phyloP scores from a whole-genome alignment of 2,888 invertebrate genomes.

The Mimachlamys varia region DNA sequence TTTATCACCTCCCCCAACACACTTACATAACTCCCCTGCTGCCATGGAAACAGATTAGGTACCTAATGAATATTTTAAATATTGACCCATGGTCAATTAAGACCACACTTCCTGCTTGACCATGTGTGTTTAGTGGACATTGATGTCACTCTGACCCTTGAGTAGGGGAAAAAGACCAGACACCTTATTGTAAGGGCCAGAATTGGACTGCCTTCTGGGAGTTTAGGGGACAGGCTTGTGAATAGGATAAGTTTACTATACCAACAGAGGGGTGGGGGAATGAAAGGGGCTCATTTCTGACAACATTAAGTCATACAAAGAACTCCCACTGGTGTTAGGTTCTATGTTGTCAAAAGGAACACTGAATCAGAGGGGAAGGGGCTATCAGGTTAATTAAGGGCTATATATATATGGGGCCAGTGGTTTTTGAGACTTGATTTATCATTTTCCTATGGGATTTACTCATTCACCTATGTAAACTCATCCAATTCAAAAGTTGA shows the following conservation, averaged over 20 bases:
- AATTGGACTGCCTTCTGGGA: neutral
- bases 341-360: neutral
- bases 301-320: neutral
- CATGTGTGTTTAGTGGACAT: slow-evolving; percentile 24
- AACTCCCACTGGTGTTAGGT: neutral
- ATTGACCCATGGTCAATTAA: slow-evolving; percentile 16
- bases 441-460: too few relatives aligned
- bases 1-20: neutral
- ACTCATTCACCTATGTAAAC: too few relatives aligned
- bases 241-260: neutral
- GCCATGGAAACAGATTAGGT: slow-evolving; percentile 25
- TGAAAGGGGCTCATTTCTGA: neutral
- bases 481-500: too few relatives aligned
- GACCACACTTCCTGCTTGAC: slow-evolving; percentile 22
- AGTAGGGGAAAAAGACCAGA: slow-evolving; percentile 22
- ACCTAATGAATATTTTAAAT: slow-evolving; percentile 36
- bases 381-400: neutral
- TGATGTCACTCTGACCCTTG: neutral
- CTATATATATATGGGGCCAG: neutral
- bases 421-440: too few relatives aligned
- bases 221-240: neutral
- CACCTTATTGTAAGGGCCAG: neutral
- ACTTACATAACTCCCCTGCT: slow-evolving; percentile 9
- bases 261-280: neutral
- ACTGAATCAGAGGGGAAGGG: too few relatives aligned